Evolutionary conservation across 1,140 invertebrate species (phyloP).

Genomic region (Paraescarpia echinospica): DNA sequence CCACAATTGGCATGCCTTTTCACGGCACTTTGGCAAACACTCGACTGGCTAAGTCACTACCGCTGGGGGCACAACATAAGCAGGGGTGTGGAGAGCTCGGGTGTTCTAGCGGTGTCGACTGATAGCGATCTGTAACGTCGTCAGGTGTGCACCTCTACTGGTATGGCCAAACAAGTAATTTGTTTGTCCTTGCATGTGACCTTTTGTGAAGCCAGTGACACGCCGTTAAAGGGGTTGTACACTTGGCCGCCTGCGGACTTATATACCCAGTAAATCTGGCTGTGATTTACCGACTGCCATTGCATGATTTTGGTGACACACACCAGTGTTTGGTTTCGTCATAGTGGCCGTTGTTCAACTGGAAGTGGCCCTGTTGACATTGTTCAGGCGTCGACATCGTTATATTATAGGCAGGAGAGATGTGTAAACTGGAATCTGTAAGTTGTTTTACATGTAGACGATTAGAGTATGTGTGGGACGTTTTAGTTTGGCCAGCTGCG

Average conservation of each 20-base stretch:
- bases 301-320: neutral
- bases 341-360: neutral
- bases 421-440: neutral
- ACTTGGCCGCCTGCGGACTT: neutral
- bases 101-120: neutral
- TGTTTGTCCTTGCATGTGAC: neutral
- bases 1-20: conserved; percentile 8
- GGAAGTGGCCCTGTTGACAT: neutral
- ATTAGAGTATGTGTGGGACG: neutral
- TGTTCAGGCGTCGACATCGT: neutral
- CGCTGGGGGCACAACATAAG: neutral
- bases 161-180: neutral
- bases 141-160: neutral
- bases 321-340: neutral
- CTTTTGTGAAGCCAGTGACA: neutral
- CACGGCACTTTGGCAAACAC: neutral
- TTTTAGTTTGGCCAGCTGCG: neutral
- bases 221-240: neutral
- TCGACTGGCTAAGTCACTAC: neutral
- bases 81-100: neutral
- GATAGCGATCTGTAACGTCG: neutral
- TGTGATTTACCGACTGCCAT: neutral
- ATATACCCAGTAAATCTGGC: neutral
- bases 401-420: neutral
- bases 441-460: neutral